Base-by-base conservation (phyloP, 2,113 vertebrate species). In the Neolamprologus sp. region DNA sequence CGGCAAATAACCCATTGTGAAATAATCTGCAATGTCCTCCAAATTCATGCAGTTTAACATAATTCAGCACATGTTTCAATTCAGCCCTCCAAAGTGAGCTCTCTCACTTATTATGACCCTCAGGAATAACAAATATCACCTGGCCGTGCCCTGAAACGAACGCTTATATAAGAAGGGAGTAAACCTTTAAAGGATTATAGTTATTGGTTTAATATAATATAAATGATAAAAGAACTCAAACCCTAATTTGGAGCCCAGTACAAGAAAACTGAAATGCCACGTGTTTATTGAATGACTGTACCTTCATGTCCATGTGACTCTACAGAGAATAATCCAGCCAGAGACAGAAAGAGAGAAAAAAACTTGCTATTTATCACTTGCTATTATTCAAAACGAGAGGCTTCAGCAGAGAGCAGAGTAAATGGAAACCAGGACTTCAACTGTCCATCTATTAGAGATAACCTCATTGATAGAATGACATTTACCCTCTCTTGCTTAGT, bases 401-500 rank as follows among this genome's bases (percentile, higher is more conserved):
- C 6, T 65, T 79, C 17, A 71, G 90, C 73, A 11, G 73, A 93
- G 82, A 84, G 78, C 63, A 37, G 87, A 85, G 83, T 91, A 83
- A 92, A 93, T 94, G 88, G 88, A 94, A 88, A 90, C 83, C 89
- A 86, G 87, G 89, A 93, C 90, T 86, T 89, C 83, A 90, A 87
- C 89, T 83, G 87, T 90, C 88, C 93, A 89, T 92, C 83, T 88
- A 93, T 95, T 93, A 92, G 85, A 71, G 85, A 92, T 93, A 94
- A 94, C 79, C 89, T 93, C 83, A 91, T 89, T 89, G 91, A 94
- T 86, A 90, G 85, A 93, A 89, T 88, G 92, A 91, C 92, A 93
- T 95, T 92, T 87, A 91, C 47, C 88, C 91, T 85, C 86, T 91
- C 75, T 51, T 88, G 87, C 91, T 89, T 57, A 54, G 90, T 81